A percentile compares a stretch with the other conserved stretches of the same genome.
Evolutionary conservation across 2,113 vertebrate species (phyloP).

Genomic region (Panthera leo): DNA sequence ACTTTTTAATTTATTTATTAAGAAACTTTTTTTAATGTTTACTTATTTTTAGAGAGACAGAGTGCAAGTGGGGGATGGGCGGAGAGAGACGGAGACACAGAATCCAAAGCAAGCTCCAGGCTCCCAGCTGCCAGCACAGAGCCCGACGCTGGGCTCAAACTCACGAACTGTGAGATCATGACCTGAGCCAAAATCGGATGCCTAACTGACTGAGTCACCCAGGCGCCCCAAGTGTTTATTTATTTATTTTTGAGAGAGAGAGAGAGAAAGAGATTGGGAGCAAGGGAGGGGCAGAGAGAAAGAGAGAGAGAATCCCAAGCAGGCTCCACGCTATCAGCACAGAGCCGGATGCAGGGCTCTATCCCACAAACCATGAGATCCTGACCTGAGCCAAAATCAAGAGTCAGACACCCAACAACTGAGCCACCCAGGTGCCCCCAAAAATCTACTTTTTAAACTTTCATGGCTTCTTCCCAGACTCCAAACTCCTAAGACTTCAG

Average conservation of each 20-base stretch:
- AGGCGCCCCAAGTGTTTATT: not conserved
- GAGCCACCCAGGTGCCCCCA: not conserved
- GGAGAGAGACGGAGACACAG: not conserved
- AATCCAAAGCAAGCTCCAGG: not conserved
- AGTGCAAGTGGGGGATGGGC: accelerated
- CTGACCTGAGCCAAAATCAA: not conserved
- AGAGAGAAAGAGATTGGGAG: too few species aligned
- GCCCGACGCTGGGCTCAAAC: not conserved
- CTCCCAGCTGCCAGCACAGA: not conserved
- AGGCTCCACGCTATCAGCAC: accelerated
- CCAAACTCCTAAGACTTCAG: not conserved
- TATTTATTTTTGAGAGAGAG: too few species aligned
- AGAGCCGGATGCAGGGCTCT: accelerated
- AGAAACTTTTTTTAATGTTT: not conserved
- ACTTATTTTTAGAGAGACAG: not conserved
- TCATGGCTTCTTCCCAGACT: not conserved
- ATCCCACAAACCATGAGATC: not conserved
- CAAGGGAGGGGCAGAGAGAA: too few species aligned
- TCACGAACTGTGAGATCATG: not conserved
- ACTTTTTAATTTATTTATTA: not conserved
- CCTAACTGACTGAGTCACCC: not conserved
- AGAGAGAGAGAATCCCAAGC: not conserved
- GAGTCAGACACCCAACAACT: not conserved
- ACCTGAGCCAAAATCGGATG: not conserved
- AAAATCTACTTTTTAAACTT: not conserved